These are phyloP conservation scores for Tetramorium simillimum DNA, from an alignment of 1,140 invertebrate genomes.

Conservation along the genomic window DNA sequence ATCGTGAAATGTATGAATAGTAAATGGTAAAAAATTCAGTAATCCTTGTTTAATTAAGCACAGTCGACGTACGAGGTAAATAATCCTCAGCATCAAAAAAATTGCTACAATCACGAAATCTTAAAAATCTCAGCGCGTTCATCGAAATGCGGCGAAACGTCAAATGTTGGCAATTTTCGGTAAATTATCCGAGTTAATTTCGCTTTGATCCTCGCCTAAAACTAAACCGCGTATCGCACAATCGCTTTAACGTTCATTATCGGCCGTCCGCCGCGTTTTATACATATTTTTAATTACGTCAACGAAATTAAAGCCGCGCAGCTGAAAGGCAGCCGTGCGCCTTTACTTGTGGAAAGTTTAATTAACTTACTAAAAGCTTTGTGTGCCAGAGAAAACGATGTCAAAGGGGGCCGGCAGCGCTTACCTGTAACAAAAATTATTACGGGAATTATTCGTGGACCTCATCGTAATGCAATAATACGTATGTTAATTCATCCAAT, in stretches of 20 bases:
- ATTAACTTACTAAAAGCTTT: conserved; percentile 67
- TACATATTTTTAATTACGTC: conserved; percentile 58
- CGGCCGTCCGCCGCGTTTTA: conserved; percentile 31
- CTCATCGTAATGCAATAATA: conserved; percentile 16
- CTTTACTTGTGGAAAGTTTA: conserved; percentile 61
- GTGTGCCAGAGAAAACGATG: conserved; percentile 64
- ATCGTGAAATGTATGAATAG: not conserved
- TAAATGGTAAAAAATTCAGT: conserved; percentile 8
- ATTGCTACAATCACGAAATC: not conserved
- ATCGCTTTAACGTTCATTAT: conserved; percentile 53
- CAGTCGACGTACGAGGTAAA: not conserved
- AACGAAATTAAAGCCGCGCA: conserved; percentile 16
- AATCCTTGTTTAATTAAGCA: conserved; percentile 34
- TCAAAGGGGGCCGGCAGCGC: conserved; percentile 60
- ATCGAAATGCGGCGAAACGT: conserved; percentile 11
- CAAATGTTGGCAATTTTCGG: conserved; percentile 11
- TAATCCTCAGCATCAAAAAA: not conserved
- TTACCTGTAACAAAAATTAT: conserved; percentile 73
- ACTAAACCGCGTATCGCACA: conserved; percentile 29
- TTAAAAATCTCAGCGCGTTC: not conserved
- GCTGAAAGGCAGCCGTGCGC: conserved; percentile 40
- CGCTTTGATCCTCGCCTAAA: conserved; percentile 34
- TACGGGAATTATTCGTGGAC: conserved; percentile 41
- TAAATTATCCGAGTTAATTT: conserved; percentile 43
- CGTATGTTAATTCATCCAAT: not conserved